phyloP scores from a whole-genome alignment of 2,888 invertebrate species.

The Epinotia nisella region DNA sequence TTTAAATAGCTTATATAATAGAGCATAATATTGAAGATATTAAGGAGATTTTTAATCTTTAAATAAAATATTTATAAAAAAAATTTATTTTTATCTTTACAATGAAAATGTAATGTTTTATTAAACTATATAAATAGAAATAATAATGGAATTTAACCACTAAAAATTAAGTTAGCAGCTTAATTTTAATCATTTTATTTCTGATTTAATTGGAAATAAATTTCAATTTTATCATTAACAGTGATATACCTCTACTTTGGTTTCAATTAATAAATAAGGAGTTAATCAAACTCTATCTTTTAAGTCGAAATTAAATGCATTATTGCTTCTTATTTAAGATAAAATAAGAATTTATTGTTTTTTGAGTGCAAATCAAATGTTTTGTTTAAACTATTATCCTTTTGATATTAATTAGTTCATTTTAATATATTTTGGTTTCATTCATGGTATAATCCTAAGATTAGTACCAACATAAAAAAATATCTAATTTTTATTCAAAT shows the following conservation, averaged over 20 bases:
- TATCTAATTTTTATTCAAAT: conserved; percentile 65
- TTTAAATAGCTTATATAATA: conserved; percentile 72
- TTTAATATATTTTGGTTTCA: conserved; percentile 77
- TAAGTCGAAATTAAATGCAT: conserved; percentile 78
- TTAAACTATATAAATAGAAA: conserved; percentile 87
- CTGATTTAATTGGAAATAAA: conserved; percentile 81
- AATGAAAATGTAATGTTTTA: conserved; percentile 88
- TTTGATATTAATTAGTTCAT: conserved; percentile 65
- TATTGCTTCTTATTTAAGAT: conserved; percentile 85
- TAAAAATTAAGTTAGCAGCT: conserved; percentile 88
- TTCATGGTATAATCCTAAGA: conserved; percentile 75
- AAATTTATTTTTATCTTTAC: conserved; percentile 82
- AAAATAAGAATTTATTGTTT: conserved; percentile 67
- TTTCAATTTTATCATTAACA: conserved; percentile 87
- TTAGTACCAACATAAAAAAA: conserved; percentile 82
- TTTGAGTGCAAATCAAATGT: conserved; percentile 77
- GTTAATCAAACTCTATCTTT: conserved; percentile 73
- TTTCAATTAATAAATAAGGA: conserved; percentile 85
- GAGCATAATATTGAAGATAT: conserved; percentile 76
- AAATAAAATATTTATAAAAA: conserved; percentile 67
- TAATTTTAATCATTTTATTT: conserved; percentile 81
- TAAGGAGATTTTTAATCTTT: conserved; percentile 66
- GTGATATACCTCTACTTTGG: conserved; percentile 87
- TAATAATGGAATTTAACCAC: conserved; percentile 78
- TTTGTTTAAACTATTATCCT: conserved; percentile 75